phyloP scores from a whole-genome alignment of 2,888 invertebrate genomes.

The Drosophila fulvimacula region DNA sequence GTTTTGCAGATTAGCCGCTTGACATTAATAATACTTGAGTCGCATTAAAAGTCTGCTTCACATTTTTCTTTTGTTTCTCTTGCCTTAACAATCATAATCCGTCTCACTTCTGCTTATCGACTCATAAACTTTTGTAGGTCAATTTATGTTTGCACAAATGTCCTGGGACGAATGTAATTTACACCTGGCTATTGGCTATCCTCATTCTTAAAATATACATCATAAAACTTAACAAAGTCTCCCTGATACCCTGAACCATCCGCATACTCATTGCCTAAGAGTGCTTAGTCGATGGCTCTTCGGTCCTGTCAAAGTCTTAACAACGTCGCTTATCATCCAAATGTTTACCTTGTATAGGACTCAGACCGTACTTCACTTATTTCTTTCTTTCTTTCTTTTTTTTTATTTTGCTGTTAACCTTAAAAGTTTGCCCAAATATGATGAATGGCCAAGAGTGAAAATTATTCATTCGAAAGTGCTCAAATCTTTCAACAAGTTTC shows the following conservation, averaged over 20 bases:
- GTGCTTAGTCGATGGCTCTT: background rate
- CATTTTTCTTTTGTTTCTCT: background rate
- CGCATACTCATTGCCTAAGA: constrained; percentile 2
- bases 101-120: background rate
- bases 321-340: constrained; percentile 6
- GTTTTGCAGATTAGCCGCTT: background rate
- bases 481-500: constrained; percentile 40
- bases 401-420: background rate
- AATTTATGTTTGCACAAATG: background rate
- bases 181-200: background rate
- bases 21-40: background rate
- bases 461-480: constrained; percentile 52
- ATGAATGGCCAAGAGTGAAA: constrained; percentile 34
- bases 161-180: background rate
- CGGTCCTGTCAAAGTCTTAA: background rate
- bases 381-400: background rate
- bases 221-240: background rate
- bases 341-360: background rate
- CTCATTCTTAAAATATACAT: too few species aligned
- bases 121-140: constrained; percentile 1
- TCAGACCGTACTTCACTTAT: background rate
- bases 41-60: background rate
- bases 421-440: constrained; percentile 25
- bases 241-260: background rate
- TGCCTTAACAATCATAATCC: background rate